phyloP scores from a whole-genome alignment of 1,140 invertebrate genomes.

The Aphelinus atriplicis region DNA sequence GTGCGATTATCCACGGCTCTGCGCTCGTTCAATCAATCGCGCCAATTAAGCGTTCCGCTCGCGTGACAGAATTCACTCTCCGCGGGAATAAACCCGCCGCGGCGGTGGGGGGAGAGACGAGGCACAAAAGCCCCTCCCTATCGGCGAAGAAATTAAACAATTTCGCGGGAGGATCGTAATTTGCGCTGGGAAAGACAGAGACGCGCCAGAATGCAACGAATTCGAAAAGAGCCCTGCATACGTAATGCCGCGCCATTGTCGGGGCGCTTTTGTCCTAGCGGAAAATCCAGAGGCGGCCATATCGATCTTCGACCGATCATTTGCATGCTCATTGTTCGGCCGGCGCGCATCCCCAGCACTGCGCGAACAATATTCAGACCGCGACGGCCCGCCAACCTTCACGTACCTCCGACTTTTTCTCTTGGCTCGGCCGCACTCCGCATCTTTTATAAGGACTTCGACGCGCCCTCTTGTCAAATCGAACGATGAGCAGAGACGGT shows the following conservation, averaged over 20 bases:
- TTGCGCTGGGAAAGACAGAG: not conserved
- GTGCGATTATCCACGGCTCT: too few species aligned
- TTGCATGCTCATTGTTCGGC: conserved; percentile 66
- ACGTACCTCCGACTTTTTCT: conserved; percentile 14
- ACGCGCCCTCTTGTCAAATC: not conserved
- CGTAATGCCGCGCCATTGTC: conserved; percentile 64
- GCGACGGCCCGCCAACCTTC: not conserved
- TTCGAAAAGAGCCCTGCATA: conserved; percentile 64
- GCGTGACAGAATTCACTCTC: too few species aligned
- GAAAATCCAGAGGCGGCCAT: conserved; percentile 66
- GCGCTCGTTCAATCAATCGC: too few species aligned
- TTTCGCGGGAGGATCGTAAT: conserved; percentile 4
- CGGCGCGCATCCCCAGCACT: conserved; percentile 51
- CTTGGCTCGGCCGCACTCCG: not conserved
- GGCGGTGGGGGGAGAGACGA: too few species aligned
- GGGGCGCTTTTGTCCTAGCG: conserved; percentile 47
- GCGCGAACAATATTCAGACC: conserved; percentile 48
- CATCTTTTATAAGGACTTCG: conserved; percentile 15
- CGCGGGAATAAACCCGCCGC: too few species aligned
- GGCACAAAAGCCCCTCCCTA: too few species aligned
- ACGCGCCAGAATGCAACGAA: conserved; percentile 60
- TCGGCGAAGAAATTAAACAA: too few species aligned
- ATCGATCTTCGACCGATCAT: conserved; percentile 67
- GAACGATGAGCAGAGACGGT: not conserved
- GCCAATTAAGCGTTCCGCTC: too few species aligned